These are phyloP conservation scores for Sturnus vulgaris DNA, from an alignment of 2,113 vertebrate species.

Conservation along the genomic window DNA sequence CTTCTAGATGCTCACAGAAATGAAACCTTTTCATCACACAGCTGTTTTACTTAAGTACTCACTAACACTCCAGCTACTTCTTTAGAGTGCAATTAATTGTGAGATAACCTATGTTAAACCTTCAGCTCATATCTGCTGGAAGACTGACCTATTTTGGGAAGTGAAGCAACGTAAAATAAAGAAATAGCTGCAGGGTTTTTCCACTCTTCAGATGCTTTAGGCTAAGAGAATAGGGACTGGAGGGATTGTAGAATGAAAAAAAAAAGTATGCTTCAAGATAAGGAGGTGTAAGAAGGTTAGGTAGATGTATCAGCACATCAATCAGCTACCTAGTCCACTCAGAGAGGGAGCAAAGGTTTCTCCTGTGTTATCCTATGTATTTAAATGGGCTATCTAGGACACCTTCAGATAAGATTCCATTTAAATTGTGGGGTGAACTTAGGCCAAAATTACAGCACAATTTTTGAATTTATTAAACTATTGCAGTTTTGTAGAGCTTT, in stretches of 20 bases:
- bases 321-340: background rate
- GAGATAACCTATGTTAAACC: background rate
- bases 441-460: background rate
- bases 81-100: conserved; percentile 10
- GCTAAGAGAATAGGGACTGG: background rate
- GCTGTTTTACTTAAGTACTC: background rate
- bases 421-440: background rate
- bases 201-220: background rate
- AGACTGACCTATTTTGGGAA: background rate
- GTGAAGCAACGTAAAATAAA: background rate
- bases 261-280: background rate
- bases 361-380: background rate
- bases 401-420: background rate
- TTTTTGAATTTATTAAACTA: background rate
- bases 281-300: background rate
- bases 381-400: background rate
- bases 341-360: background rate
- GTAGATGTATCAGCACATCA: background rate
- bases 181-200: background rate
- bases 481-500: background rate
- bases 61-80: background rate
- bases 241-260: background rate
- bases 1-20: background rate
- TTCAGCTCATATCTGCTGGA: background rate
- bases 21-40: background rate